Percentiles rank a stretch among this genome's conserved stretches.
Conservation (phyloP, 2,888 invertebrate genomes). For the Dioctria rufipes region DNA sequence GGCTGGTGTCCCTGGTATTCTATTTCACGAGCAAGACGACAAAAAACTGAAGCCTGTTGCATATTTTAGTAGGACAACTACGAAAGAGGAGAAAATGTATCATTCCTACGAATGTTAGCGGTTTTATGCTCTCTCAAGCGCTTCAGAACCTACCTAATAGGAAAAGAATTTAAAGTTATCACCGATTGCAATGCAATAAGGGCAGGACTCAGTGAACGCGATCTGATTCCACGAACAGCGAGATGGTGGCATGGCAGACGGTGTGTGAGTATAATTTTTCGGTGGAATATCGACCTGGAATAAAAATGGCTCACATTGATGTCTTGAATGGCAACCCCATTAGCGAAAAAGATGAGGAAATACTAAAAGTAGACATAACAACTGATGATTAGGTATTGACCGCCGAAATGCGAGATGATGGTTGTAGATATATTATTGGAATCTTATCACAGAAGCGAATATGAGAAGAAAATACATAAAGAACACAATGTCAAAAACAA, state of each 20-base stretch:
- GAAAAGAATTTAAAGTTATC: too few species aligned
- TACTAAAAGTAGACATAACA: neutral
- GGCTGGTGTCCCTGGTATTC: too few species aligned
- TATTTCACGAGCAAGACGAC: too few species aligned
- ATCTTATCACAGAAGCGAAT: constrained; percentile 47
- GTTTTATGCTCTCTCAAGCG: constrained; percentile 58
- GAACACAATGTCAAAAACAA: neutral
- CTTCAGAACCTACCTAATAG: too few species aligned
- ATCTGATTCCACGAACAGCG: constrained; percentile 62
- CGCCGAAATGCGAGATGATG: constrained; percentile 61
- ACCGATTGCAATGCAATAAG: constrained; percentile 56
- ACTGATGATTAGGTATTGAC: constrained; percentile 61
- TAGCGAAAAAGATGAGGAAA: neutral
- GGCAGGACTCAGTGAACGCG: constrained; percentile 57
- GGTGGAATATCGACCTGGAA: constrained; percentile 63
- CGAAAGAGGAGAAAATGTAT: constrained; percentile 62
- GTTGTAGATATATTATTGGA: constrained; percentile 55
- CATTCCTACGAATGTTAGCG: constrained; percentile 64
- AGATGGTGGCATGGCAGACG: constrained; percentile 64
- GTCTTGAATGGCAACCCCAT: constrained; percentile 61
- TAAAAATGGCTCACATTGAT: constrained; percentile 64
- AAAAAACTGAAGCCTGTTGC: too few species aligned
- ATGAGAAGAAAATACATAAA: constrained; percentile 1
- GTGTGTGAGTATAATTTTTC: constrained; percentile 64
- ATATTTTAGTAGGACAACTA: too few species aligned